phyloP scores from a whole-genome alignment of 2,888 invertebrate genomes.

The Carterocephalus palaemon region DNA sequence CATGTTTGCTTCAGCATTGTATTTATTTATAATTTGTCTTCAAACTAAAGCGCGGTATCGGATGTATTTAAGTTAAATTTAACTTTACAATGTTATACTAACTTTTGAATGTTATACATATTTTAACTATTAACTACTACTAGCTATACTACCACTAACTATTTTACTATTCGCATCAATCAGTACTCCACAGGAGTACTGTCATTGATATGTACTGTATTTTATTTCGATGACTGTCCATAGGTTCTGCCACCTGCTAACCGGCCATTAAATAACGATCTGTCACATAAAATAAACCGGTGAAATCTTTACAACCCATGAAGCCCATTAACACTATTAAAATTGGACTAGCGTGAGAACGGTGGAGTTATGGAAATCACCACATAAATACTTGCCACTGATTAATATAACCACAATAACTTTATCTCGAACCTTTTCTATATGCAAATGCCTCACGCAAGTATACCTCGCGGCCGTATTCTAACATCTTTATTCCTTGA shows the following conservation, averaged over 20 bases:
- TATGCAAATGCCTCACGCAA: constrained; percentile 36
- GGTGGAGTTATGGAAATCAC: constrained; percentile 18
- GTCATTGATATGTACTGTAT: too few relatives aligned
- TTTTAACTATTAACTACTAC: background rate
- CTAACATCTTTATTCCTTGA: background rate
- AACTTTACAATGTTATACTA: background rate
- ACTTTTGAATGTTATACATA: too few relatives aligned
- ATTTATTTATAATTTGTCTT: constrained; percentile 3
- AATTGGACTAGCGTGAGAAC: constrained; percentile 25
- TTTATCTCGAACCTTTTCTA: constrained; percentile 36
- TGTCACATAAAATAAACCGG: constrained; percentile 1
- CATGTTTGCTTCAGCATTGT: constrained; percentile 11
- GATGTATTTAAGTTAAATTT: constrained; percentile 5
- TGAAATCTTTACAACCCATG: constrained; percentile 2
- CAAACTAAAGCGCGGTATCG: constrained; percentile 9
- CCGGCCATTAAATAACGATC: too few relatives aligned
- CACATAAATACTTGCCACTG: constrained; percentile 29
- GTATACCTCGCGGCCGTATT: constrained; percentile 10
- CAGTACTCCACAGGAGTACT: too few relatives aligned
- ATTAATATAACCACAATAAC: constrained; percentile 41
- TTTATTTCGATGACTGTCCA: too few relatives aligned
- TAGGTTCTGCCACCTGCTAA: too few relatives aligned
- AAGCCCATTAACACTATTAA: constrained; percentile 8
- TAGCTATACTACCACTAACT: too few relatives aligned
- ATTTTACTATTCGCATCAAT: too few relatives aligned